Base-by-base conservation (phyloP, 2,797 vertebrate species). In the Meda fulgida region DNA sequence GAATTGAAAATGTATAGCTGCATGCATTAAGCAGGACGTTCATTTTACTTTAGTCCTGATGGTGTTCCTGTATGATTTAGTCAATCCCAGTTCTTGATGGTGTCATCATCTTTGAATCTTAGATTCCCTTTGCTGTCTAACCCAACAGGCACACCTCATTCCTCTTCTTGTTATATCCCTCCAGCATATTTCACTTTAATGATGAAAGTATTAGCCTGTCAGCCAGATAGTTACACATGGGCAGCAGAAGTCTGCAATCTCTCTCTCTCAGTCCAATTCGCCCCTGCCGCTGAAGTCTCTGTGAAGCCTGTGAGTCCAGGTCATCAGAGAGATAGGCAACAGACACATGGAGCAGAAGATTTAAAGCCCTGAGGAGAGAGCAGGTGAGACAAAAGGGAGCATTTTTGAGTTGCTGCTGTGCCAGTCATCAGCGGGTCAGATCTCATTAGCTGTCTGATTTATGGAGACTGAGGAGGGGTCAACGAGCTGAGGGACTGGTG, bases 381-480 rank as follows among this genome's bases (percentile, higher is more conserved):
- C 81, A 87, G 40, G 78, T 84, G 81, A 83, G 81, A 87, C 80
- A 83, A 79, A 85, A 66, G 70, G n/a, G 53, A 85, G 55, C 63
- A 80, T 88, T 87, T 89, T 87, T 87, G 72, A 87, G 85, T 36
- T 13, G 38, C 65, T 69, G 85, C 84, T 48, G 60, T 81, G 71
- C 80, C 67, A 78, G 65, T 80, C 83, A 84, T 84, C 76, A 71
- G 76, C 3, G 34, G 84, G 71, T 89, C 85, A 81, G 58, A 87
- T 88, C 80, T 83, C 83, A 89, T 87, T 82, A 88, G 83, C 84
- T 34, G 66, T 63, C 75, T 89, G 87, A 88, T 89, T 85, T 88
- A 88, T 87, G 83, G 85, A 86, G 26, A 65, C 71, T 58, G 80
- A 84, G 71, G 31, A 73, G 84, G 80, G 48, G 87, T 85, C 76